A percentile compares a stretch with the other conserved stretches of the same genome.
Evolutionary conservation across 1,140 invertebrate genomes (phyloP).

Genomic region (Ips typographus): DNA sequence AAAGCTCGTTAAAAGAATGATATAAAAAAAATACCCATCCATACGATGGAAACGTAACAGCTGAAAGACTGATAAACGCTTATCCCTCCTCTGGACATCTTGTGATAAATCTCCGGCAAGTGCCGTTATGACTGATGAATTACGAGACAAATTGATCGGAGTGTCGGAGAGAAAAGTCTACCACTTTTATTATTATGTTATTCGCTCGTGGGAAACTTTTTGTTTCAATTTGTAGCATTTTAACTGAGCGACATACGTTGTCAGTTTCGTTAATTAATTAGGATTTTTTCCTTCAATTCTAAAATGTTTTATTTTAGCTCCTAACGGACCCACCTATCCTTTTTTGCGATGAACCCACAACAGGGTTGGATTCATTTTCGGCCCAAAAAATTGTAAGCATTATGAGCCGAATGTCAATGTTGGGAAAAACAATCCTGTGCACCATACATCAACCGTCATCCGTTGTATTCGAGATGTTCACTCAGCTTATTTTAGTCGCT

Average conservation of each 20-base stretch:
- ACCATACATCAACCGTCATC: constrained; percentile 98
- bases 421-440: constrained; percentile 85
- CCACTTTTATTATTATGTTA: neutral
- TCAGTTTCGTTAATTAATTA: neutral
- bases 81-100: constrained; percentile 3
- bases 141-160: constrained; percentile 15
- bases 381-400: constrained; percentile 83
- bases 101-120: constrained; percentile 18
- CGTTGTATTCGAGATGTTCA: constrained; percentile 85
- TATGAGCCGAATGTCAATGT: constrained; percentile 64
- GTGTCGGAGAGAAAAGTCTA: constrained; percentile 7
- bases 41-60: neutral
- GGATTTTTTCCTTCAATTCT: neutral
- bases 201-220: no score
- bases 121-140: constrained; percentile 16
- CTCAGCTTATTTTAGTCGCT: constrained; percentile 81
- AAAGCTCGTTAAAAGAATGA: neutral
- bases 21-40: constrained; percentile 10
- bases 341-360: constrained; percentile 97
- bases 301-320: constrained; percentile 58
- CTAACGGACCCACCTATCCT: constrained; percentile 89
- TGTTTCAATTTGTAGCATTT: no score
- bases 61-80: constrained; percentile 20
- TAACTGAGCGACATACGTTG: no score
- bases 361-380: constrained; percentile 89